Evolutionary conservation across 2,797 vertebrate species (phyloP), one percentile per base, ranked within the genome.

Genomic region (Scolopax bukidnonensis): DNA sequence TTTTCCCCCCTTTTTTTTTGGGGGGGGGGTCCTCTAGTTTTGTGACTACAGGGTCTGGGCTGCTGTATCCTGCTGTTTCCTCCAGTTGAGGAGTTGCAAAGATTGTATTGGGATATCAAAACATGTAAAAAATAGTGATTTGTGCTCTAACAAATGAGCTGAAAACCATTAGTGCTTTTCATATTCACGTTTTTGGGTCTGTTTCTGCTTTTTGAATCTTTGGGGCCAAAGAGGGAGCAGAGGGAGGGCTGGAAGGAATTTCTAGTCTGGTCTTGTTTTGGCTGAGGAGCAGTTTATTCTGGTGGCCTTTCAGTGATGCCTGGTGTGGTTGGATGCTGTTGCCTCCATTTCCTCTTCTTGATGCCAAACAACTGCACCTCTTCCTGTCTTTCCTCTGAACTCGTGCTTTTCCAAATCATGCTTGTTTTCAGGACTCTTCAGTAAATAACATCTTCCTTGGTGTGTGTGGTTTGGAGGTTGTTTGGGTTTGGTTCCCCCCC

Each of bases 191-290:
- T 48, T 68, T 14, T 14, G 33, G 17, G 14, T 84, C 27, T 64
- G 15, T 33, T 28, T 73, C 23, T 82, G 24, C 48, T 95, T 87
- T 89, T 45, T 61, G 84, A 77, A 48, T 41, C n/a, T 68, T 61
- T 48, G 28, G 21, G 54, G 11, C 28, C 7, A 8, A 53, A 33
- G 21, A 51, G 38, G 25, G 20, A 78, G 33, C 21, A 3, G 38
- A 67, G 21, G 13, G 48, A 48, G 23, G 51, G 7, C 47, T 83
- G 30, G 16, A 59, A 68, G 41, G 20, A 30, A 7, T 33, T 54
- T 48, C 19, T 65, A 11, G 4, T 74, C 9, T 1, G 4, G 28
- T 33, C 38, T 5, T 57, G 0, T 41, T 95, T 67, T 50, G 32
- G 2, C 16, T 47, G 70, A 30, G 33, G n/a, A 59, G 7, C 12